These are phyloP conservation scores for Myioborus melanocephalus DNA, from an alignment of 2,797 vertebrate genomes.

Conservation along the genomic window DNA sequence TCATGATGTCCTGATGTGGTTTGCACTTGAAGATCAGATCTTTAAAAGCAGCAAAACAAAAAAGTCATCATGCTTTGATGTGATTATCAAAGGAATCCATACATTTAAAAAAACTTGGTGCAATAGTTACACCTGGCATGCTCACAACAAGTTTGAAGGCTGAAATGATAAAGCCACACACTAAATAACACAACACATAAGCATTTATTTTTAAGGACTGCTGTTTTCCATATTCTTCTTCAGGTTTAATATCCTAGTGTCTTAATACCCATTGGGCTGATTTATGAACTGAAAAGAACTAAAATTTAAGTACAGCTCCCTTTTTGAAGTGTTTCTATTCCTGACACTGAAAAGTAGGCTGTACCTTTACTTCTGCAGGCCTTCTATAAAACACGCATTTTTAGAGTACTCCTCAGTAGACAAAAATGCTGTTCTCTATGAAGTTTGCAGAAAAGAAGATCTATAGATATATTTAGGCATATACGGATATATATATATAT, in stretches of 20 bases:
- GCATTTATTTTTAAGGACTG: not conserved
- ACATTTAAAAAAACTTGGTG: not conserved
- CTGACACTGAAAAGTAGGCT: not conserved
- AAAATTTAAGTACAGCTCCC: not conserved
- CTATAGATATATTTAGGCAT: not conserved
- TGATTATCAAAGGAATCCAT: conserved; percentile 33
- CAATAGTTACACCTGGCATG: not conserved
- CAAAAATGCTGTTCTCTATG: not conserved
- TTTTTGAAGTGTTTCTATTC: conserved; percentile 30
- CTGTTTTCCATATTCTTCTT: not conserved
- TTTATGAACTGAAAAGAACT: not conserved
- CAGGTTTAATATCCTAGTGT: not conserved
- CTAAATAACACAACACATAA: not conserved
- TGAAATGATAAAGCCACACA: not conserved
- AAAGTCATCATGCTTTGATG: conserved; percentile 42
- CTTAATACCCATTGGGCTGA: not conserved
- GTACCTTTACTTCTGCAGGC: not conserved
- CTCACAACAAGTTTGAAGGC: not conserved
- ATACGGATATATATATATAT: not conserved
- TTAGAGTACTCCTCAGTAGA: not conserved
- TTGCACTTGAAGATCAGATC: conserved; percentile 10
- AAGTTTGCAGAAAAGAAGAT: not conserved
- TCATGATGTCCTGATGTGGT: not conserved
- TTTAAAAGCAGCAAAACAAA: conserved; percentile 26
- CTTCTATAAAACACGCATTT: not conserved